Percentiles rank a stretch among this genome's conserved stretches.
Evolutionary conservation across 2,797 vertebrate species (phyloP).

Genomic region (Microcaecilia unicolor): DNA sequence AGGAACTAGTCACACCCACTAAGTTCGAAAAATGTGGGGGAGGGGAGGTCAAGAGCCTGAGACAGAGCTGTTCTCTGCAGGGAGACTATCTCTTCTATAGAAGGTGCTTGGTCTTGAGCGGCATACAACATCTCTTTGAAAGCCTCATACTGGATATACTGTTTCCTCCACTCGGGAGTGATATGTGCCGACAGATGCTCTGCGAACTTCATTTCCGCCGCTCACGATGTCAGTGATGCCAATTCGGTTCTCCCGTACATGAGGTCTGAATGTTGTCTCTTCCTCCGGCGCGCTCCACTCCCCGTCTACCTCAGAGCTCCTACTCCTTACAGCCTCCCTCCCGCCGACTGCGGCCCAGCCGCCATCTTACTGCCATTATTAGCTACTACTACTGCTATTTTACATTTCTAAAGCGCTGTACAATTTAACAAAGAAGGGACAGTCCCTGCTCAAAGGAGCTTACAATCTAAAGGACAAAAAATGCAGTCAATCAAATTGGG

Average conservation of each 20-base stretch:
- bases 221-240: constrained; percentile 44
- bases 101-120: constrained; percentile 96
- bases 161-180: constrained; percentile 97
- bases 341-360: constrained; percentile 36
- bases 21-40: too few relatives aligned
- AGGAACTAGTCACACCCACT: too few relatives aligned
- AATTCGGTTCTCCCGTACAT: constrained; percentile 9
- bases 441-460: too few relatives aligned
- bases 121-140: constrained; percentile 98
- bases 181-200: constrained; percentile 96
- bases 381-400: too few relatives aligned
- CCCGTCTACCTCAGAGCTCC: constrained; percentile 27
- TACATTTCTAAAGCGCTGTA: too few relatives aligned
- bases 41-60: too few relatives aligned
- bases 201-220: constrained; percentile 82
- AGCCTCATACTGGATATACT: constrained; percentile 96
- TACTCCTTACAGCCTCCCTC: constrained; percentile 9
- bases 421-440: too few relatives aligned
- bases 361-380: constrained; percentile 20
- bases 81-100: too few relatives aligned
- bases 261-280: constrained; percentile 12
- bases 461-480: too few relatives aligned
- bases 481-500: too few relatives aligned
- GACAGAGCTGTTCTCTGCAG: too few relatives aligned
- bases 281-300: constrained; percentile 8